Conservation (phyloP, 2,797 vertebrate species). For the Anabas testudineus region DNA sequence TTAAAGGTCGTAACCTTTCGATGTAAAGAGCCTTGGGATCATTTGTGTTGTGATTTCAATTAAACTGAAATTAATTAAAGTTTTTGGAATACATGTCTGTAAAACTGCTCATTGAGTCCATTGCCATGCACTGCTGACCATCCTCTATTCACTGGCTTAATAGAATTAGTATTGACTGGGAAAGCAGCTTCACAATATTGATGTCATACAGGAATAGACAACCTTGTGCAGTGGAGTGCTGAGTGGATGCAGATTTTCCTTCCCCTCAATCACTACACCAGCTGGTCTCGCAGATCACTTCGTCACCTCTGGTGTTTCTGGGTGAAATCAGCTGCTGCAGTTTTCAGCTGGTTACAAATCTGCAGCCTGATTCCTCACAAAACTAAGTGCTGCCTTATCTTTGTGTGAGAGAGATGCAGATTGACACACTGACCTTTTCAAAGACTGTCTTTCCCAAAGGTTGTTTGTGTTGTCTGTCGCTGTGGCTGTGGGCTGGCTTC, state of each 20-base stretch:
- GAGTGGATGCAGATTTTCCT: conserved; percentile 21
- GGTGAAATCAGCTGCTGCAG: conserved; percentile 30
- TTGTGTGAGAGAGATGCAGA: conserved; percentile 26
- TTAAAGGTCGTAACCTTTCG: too few relatives aligned
- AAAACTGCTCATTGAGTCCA: conserved; percentile 8
- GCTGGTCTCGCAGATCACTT: conserved; percentile 50
- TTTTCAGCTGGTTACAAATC: conserved; percentile 5
- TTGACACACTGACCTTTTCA: conserved; percentile 19
- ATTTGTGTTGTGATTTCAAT: too few relatives aligned
- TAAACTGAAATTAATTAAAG: neutral
- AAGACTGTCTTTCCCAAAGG: conserved; percentile 40
- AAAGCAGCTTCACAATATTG: conserved; percentile 34
- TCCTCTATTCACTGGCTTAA: conserved; percentile 16
- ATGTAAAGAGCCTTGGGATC: too few relatives aligned
- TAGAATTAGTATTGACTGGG: conserved; percentile 36
- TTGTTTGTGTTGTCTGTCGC: conserved; percentile 56
- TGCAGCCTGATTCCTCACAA: conserved; percentile 9
- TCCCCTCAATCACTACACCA: conserved; percentile 42
- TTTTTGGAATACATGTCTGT: conserved; percentile 1
- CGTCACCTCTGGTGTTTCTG: conserved; percentile 20
- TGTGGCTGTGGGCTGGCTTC: conserved; percentile 38
- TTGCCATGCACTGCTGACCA: neutral
- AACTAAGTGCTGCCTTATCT: conserved; percentile 7
- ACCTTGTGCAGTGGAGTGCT: neutral
- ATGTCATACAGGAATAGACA: conserved; percentile 6